phyloP scores from a whole-genome alignment of 2,888 invertebrate species.

The Drosophila anceps region DNA sequence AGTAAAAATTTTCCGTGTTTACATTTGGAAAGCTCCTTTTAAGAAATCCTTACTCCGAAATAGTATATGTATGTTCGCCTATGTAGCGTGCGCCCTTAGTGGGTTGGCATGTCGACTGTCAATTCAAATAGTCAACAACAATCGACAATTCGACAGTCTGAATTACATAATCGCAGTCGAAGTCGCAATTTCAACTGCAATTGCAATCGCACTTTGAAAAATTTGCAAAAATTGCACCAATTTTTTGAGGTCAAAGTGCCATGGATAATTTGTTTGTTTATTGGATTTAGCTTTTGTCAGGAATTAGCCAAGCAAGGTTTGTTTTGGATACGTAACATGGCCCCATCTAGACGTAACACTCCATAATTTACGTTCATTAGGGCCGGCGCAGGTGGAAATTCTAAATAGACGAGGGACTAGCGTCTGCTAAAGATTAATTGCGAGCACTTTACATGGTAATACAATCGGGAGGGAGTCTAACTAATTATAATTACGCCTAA shows the following conservation, averaged over 20 bases:
- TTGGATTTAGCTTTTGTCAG: background rate
- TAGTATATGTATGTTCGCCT: background rate
- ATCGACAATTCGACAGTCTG: slow-evolving; percentile 51
- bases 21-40: background rate
- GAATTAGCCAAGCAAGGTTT: background rate
- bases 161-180: slow-evolving; percentile 45
- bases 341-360: slow-evolving; percentile 8
- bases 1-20: slow-evolving; percentile 1
- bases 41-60: background rate
- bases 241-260: slow-evolving; percentile 28
- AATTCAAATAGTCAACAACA: slow-evolving; percentile 42
- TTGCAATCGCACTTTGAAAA: slow-evolving; percentile 28
- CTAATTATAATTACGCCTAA: slow-evolving; percentile 12
- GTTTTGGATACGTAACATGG: background rate
- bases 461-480: background rate
- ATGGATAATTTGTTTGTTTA: slow-evolving; percentile 20
- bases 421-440: slow-evolving; percentile 23
- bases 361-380: slow-evolving; percentile 37
- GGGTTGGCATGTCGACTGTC: slow-evolving; percentile 55
- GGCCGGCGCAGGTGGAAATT: slow-evolving; percentile 21
- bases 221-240: slow-evolving; percentile 49
- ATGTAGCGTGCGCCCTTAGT: slow-evolving; percentile 16
- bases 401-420: slow-evolving; percentile 35
- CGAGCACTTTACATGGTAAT: slow-evolving; percentile 18
- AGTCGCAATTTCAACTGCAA: slow-evolving; percentile 1